These are phyloP conservation scores for Saguinus imperator DNA, from an alignment of 2,113 vertebrate species.

Conservation along the genomic window DNA sequence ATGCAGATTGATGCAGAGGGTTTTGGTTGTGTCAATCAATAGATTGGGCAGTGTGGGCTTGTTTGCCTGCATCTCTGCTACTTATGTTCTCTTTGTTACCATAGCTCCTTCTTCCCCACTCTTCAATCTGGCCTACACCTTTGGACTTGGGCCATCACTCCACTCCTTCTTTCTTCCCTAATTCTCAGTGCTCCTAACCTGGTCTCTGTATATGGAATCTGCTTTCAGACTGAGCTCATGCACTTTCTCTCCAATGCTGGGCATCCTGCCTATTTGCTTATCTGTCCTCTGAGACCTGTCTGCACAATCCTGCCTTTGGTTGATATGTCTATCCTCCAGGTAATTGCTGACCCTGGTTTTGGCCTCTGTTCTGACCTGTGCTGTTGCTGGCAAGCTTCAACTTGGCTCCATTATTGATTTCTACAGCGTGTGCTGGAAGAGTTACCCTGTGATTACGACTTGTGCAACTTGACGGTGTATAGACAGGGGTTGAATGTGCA, in stretches of 20 bases:
- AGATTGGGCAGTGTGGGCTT: background rate
- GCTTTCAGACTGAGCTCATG: rapidly evolving
- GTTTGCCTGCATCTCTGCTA: background rate
- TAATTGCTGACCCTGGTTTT: background rate
- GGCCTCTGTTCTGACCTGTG: background rate
- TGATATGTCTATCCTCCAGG: background rate
- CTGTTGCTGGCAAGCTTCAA: background rate
- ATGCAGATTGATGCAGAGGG: background rate
- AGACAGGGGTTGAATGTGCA: background rate
- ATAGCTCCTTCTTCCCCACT: background rate
- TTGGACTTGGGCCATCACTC: background rate
- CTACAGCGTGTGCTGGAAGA: background rate
- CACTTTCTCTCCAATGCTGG: background rate
- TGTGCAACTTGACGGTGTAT: background rate
- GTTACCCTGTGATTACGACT: background rate
- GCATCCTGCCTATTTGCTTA: background rate
- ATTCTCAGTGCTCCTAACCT: background rate
- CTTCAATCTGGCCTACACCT: background rate
- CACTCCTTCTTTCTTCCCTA: background rate
- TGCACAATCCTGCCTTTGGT: background rate
- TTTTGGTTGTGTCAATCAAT: background rate
- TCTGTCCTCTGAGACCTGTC: background rate
- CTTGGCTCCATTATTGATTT: background rate
- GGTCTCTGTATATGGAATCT: background rate
- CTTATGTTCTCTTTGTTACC: background rate